Conservation (phyloP, 2,113 vertebrate species). For the Phyllostomus discolor region DNA sequence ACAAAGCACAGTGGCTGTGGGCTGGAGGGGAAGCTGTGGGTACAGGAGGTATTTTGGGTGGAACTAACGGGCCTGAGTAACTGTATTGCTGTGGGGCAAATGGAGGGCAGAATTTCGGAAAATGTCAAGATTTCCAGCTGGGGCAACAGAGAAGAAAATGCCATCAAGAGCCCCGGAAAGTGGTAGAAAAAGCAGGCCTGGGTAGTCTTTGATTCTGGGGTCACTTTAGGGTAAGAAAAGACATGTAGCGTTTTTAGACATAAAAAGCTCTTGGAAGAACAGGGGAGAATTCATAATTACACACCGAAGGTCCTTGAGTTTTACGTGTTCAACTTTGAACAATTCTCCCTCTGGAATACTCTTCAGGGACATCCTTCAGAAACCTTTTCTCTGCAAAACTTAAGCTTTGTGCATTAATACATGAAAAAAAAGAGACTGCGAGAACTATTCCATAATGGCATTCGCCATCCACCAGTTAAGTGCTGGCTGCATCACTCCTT, state of each 20-base stretch:
- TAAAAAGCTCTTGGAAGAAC: background rate
- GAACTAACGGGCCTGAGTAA: background rate
- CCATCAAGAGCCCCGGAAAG: background rate
- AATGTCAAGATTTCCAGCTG: background rate
- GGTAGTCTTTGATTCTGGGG: background rate
- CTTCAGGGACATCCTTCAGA: background rate
- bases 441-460: background rate
- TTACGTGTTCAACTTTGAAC: background rate
- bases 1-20: rapidly evolving
- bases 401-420: background rate
- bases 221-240: background rate
- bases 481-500: background rate
- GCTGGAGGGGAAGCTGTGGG: background rate
- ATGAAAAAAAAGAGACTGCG: background rate
- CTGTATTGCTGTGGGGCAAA: rapidly evolving
- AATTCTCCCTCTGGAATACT: background rate
- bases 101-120: background rate
- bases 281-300: background rate
- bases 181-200: background rate
- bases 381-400: background rate
- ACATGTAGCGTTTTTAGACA: background rate
- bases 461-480: background rate
- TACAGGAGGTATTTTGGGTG: background rate
- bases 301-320: background rate
- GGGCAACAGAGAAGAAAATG: background rate